Conservation (phyloP, 2,113 vertebrate genomes). For the Nothoprocta perdicaria region DNA sequence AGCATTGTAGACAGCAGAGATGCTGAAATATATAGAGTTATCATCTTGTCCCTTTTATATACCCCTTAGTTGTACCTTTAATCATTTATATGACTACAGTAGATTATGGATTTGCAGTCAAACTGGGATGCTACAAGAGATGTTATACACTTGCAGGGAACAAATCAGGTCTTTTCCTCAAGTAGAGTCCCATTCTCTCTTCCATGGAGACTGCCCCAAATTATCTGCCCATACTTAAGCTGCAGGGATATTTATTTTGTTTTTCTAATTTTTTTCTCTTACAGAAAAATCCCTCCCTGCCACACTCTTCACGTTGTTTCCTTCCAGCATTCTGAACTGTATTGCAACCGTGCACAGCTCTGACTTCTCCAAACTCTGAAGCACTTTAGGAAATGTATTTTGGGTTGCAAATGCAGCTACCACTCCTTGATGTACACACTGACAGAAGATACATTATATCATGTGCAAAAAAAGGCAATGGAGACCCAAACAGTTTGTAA, state of each 20-base stretch:
- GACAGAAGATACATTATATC: not conserved
- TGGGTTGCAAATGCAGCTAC: not conserved
- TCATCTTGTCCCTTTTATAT: not conserved
- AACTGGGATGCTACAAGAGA: not conserved
- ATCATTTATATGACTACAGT: not conserved
- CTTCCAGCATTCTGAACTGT: not conserved
- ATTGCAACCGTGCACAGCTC: not conserved
- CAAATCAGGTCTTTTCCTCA: not conserved
- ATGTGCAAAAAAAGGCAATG: not conserved
- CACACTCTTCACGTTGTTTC: not conserved
- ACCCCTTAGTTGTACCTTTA: not conserved
- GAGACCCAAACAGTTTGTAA: not conserved
- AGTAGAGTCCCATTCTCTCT: not conserved
- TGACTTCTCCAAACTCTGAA: not conserved
- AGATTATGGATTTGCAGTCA: not conserved
- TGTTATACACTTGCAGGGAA: not conserved
- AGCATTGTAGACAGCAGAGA: not conserved
- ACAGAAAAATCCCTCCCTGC: not conserved
- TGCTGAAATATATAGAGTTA: not conserved
- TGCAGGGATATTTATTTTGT: not conserved
- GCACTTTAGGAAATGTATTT: not conserved
- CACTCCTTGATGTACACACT: not conserved
- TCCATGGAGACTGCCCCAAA: not conserved
- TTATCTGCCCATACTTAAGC: not conserved
- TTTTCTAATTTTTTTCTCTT: not conserved